Evolutionary conservation across 2,113 vertebrate species (phyloP), one percentile per base, ranked within the genome.

Genomic region (Tachuris rubrigastra): DNA sequence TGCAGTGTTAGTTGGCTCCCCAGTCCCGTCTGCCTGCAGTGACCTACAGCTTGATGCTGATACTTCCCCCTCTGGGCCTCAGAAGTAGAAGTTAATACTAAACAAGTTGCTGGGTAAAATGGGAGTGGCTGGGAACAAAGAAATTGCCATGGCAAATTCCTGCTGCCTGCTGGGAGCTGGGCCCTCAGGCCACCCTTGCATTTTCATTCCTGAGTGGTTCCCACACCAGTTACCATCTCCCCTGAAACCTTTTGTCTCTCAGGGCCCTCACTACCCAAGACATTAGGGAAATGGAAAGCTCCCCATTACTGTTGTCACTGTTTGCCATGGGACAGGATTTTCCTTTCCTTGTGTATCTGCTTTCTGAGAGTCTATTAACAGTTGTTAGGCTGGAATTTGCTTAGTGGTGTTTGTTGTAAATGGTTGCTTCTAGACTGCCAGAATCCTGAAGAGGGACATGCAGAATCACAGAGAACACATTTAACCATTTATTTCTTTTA

Each of bases 231-330:
- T 41, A 84, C 14, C 27, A 65, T 28, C 21, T 67, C 33, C 39
- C 52, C 44, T 18, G 49, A 72, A 76, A 72, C 16, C 27, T 30
- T 50, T 50, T 56, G 49, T 72, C 47, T 82, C 35, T 65, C 30
- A 42, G 27, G 22, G 35, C 3, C 0, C 0, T 63, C 35, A 8
- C 56, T 77, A 30, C 53, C 0, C 0, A 55, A 68, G 31, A 10
- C 6, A 17, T 52, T 30, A 41, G 69, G 46, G 53, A 72, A 88
- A 37, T 7, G 4, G 65, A 35, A 79, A 75, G 71, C 30, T 60
- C 24, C 24, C 14, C 14, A 4, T 72, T 42, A 25, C 33, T 90
- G 71, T 52, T 52, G 41, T 12, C 53, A 60, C n/a, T 0, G 0
- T 44, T 75, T n/a, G n/a, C 55, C n/a, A 28, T n/a, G 63, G 63